Conservation (phyloP, 2,888 invertebrate genomes). For the Fragum sueziense region DNA sequence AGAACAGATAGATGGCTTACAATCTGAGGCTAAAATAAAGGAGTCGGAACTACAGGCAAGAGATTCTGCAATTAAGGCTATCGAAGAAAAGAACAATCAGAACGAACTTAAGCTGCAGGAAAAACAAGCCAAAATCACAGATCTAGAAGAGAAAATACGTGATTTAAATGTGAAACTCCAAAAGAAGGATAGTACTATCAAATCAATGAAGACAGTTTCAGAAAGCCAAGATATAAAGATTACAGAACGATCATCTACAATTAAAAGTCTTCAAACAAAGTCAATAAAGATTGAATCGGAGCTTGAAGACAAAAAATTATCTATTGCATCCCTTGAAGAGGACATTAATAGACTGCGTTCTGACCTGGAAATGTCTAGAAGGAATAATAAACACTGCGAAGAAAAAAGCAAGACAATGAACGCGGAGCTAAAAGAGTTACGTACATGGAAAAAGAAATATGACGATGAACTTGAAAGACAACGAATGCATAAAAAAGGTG, state of each 20-base stretch:
- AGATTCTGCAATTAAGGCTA: not conserved
- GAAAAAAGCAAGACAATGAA: not conserved
- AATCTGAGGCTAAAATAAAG: not conserved
- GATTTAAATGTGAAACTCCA: no score
- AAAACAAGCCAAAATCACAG: no score
- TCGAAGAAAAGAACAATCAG: not conserved
- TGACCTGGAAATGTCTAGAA: no score
- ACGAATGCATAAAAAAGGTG: not conserved
- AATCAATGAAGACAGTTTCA: no score
- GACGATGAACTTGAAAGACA: not conserved
- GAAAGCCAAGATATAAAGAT: not conserved
- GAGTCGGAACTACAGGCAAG: not conserved
- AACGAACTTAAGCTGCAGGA: not conserved
- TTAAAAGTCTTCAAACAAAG: not conserved
- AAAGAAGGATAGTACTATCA: no score
- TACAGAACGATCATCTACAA: not conserved
- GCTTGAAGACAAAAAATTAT: no score
- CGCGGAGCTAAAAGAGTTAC: not conserved
- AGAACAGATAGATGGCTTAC: not conserved
- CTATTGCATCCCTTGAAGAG: no score
- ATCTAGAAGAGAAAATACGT: no score
- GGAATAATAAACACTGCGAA: not conserved
- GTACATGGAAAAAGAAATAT: not conserved
- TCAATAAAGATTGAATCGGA: no score
- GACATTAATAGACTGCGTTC: no score